These are phyloP conservation scores for Megamerina dolium DNA, from an alignment of 2,888 invertebrate species.

Conservation along the genomic window DNA sequence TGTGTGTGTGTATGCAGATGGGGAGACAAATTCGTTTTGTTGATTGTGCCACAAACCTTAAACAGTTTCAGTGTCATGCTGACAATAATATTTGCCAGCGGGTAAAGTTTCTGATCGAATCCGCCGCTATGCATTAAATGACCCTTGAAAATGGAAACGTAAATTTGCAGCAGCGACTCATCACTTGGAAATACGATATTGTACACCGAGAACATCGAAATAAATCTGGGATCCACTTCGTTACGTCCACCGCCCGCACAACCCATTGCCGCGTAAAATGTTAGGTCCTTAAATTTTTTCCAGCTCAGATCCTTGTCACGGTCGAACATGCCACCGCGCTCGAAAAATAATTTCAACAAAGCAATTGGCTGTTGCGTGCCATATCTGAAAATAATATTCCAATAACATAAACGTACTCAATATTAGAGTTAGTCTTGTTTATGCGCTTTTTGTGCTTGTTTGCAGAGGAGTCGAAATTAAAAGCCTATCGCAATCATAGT, in stretches of 20 bases:
- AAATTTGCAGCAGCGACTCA: constrained; percentile 72
- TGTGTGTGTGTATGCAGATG: too few relatives aligned
- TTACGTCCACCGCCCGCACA: constrained; percentile 85
- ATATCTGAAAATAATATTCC: constrained; percentile 50
- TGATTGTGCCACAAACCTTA: constrained; percentile 59
- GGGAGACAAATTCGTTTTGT: not conserved
- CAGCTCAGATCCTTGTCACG: constrained; percentile 83
- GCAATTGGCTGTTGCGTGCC: constrained; percentile 94
- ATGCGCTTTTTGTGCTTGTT: too few relatives aligned
- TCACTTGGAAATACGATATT: constrained; percentile 81
- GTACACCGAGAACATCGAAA: constrained; percentile 83
- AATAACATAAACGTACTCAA: not conserved
- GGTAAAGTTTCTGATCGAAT: constrained; percentile 63
- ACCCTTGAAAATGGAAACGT: constrained; percentile 71
- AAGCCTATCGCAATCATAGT: too few relatives aligned
- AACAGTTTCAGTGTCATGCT: constrained; percentile 77
- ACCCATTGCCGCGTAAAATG: constrained; percentile 78
- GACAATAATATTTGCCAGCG: constrained; percentile 62
- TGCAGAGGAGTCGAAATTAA: too few relatives aligned
- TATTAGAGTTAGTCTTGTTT: not conserved
- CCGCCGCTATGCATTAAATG: constrained; percentile 56
- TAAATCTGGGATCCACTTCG: constrained; percentile 83
- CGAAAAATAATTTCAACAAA: constrained; percentile 81
- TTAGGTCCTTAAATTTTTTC: constrained; percentile 76
- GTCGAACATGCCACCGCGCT: constrained; percentile 83